Evolutionary conservation across 2,888 invertebrate genomes (phyloP).

Genomic region (Esperia sulphurella): DNA sequence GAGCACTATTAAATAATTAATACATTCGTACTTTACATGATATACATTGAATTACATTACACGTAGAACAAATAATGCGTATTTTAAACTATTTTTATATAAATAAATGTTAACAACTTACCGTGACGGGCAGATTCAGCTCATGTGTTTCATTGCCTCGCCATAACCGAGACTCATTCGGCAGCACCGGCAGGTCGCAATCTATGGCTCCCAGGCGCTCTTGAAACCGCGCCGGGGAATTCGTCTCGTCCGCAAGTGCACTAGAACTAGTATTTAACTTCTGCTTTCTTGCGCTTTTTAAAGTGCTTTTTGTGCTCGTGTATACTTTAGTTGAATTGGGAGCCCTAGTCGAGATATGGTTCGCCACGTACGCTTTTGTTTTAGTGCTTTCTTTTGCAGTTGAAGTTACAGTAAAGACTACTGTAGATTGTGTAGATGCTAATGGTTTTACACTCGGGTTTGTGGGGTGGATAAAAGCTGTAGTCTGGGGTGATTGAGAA

Average conservation of each 20-base stretch:
- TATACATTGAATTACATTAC: too few species aligned
- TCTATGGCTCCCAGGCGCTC: conserved; percentile 82
- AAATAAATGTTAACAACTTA: conserved; percentile 49
- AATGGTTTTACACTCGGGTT: conserved; percentile 44
- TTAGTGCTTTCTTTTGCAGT: conserved; percentile 58
- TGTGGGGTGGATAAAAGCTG: conserved; percentile 37
- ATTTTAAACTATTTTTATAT: too few species aligned
- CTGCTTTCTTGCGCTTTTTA: conserved; percentile 67
- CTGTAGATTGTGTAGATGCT: conserved; percentile 45
- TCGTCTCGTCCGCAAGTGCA: conserved; percentile 42
- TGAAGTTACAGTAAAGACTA: conserved; percentile 46
- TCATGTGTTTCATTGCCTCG: conserved; percentile 86
- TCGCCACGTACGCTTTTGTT: conserved; percentile 51
- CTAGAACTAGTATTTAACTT: conserved; percentile 64
- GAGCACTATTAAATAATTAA: too few species aligned
- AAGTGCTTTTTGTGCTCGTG: conserved; percentile 53
- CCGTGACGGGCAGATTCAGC: conserved; percentile 82
- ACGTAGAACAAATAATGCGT: too few species aligned
- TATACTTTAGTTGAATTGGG: conserved; percentile 53
- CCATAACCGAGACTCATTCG: conserved; percentile 83
- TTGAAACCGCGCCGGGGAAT: conserved; percentile 75
- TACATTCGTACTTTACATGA: too few species aligned
- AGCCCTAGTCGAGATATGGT: conserved; percentile 46
- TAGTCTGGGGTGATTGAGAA: conserved; percentile 35
- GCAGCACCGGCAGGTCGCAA: conserved; percentile 83